A percentile compares a stretch with the other conserved stretches of the same genome.
These are phyloP conservation scores for Eonycteris spelaea DNA, from an alignment of 2,113 vertebrate species.

Conservation along the genomic window DNA sequence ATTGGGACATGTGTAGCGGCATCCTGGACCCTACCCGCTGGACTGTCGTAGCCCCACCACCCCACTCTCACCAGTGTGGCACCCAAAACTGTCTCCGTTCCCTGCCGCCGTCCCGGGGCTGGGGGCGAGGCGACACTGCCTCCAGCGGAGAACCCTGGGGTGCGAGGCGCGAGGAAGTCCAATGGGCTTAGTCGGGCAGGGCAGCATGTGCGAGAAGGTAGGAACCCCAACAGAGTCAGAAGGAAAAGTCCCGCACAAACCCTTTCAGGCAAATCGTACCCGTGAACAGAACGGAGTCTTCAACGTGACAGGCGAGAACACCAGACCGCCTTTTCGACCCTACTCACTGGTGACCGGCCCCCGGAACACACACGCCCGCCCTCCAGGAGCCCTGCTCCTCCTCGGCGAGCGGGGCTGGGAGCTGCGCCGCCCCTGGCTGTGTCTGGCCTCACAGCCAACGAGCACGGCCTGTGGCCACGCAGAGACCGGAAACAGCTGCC, in stretches of 20 bases:
- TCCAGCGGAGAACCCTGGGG: neutral
- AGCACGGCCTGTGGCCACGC: accelerated
- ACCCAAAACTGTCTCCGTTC: neutral
- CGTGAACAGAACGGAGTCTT: neutral
- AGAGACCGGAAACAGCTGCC: neutral
- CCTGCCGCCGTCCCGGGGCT: neutral
- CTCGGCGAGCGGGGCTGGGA: neutral
- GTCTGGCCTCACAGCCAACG: neutral
- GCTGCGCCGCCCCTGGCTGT: accelerated
- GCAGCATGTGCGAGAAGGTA: neutral
- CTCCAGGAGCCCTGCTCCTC: neutral
- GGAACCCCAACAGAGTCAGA: neutral
- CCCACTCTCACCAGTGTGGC: neutral
- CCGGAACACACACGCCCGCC: neutral
- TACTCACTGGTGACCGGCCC: neutral
- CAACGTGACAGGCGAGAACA: neutral
- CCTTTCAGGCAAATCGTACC: neutral
- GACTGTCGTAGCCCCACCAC: neutral
- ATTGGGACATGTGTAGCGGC: accelerated
- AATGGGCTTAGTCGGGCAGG: accelerated
- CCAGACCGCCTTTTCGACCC: neutral
- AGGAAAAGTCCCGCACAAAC: neutral
- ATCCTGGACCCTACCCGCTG: accelerated
- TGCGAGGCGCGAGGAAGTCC: neutral
- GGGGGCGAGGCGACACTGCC: neutral